These are phyloP conservation scores for Pherbina coryleti DNA, from an alignment of 2,888 invertebrate genomes.

Conservation along the genomic window DNA sequence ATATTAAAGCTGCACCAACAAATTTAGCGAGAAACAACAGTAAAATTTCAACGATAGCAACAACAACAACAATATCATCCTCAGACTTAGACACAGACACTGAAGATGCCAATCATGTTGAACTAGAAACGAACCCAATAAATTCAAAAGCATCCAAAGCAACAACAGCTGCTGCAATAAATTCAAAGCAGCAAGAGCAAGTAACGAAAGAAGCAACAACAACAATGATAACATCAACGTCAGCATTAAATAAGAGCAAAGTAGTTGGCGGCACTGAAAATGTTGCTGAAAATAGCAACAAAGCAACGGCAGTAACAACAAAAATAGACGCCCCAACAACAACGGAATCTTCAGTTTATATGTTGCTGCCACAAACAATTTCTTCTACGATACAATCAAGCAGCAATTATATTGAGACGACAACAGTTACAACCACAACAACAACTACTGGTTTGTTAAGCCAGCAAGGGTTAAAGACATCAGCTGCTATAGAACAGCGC, in stretches of 20 bases:
- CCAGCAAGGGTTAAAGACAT: constrained; percentile 48
- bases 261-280: constrained; percentile 32
- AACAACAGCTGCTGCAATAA: constrained; percentile 24
- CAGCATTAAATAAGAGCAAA: constrained; percentile 41
- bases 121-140: constrained; percentile 30
- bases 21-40: neutral
- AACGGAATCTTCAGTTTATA: constrained; percentile 35
- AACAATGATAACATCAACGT: constrained; percentile 32
- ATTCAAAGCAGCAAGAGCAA: constrained; percentile 27
- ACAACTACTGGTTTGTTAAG: constrained; percentile 46
- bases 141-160: constrained; percentile 27
- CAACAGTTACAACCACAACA: constrained; percentile 29
- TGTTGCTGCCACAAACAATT: constrained; percentile 43
- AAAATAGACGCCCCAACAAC: constrained; percentile 1
- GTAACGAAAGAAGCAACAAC: constrained; percentile 45
- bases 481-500: constrained; percentile 40
- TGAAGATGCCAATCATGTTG: constrained; percentile 51
- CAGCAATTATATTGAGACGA: constrained; percentile 51
- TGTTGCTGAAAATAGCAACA: constrained; percentile 31
- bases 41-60: constrained; percentile 8
- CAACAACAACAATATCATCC: constrained; percentile 39
- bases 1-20: constrained; percentile 18
- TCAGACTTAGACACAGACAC: constrained; percentile 51
- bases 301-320: constrained; percentile 47
- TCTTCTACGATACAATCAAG: constrained; percentile 47